Percentiles rank a stretch among this genome's conserved stretches.
These are phyloP conservation scores for Aphidius colemani DNA, from an alignment of 2,888 invertebrate species.

Conservation along the genomic window DNA sequence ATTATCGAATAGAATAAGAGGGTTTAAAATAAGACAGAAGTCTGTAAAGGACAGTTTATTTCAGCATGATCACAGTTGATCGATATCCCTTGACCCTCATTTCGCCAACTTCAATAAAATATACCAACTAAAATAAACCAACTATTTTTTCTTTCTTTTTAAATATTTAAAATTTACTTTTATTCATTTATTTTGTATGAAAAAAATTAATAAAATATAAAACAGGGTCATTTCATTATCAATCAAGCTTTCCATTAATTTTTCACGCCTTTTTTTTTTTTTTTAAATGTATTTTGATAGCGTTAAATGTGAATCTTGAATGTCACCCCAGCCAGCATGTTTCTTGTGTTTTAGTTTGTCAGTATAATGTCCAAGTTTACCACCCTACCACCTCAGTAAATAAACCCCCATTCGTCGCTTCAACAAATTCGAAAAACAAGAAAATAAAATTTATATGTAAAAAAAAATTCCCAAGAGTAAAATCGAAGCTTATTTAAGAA, in stretches of 20 bases:
- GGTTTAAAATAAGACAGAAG: slow-evolving; percentile 39
- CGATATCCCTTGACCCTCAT: slow-evolving; percentile 51
- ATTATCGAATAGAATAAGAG: slow-evolving; percentile 13
- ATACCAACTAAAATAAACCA: slow-evolving; percentile 3
- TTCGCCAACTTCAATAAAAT: not conserved
- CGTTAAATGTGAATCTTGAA: no score
- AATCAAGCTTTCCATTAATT: no score
- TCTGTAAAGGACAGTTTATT: slow-evolving; percentile 59
- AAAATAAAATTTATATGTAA: no score
- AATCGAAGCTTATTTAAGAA: slow-evolving; percentile 18
- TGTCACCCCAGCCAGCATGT: slow-evolving; percentile 54
- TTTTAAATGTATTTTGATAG: no score
- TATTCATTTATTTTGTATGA: no score
- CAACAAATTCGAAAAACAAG: slow-evolving; percentile 29
- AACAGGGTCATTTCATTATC: no score
- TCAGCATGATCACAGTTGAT: slow-evolving; percentile 58
- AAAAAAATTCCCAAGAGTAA: slow-evolving; percentile 12
- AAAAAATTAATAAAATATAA: no score
- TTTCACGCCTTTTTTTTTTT: no score
- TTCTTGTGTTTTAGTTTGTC: slow-evolving; percentile 57
- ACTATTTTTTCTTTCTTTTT: not conserved
- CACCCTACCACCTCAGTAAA: slow-evolving; percentile 9
- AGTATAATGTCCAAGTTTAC: slow-evolving; percentile 37
- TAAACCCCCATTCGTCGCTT: slow-evolving; percentile 15
- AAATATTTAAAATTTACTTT: slow-evolving; percentile 7